Percentiles rank a stretch among this genome's conserved stretches.
These are phyloP conservation scores for Drosophila seguyi DNA, from an alignment of 1,140 invertebrate species.

Conservation along the genomic window DNA sequence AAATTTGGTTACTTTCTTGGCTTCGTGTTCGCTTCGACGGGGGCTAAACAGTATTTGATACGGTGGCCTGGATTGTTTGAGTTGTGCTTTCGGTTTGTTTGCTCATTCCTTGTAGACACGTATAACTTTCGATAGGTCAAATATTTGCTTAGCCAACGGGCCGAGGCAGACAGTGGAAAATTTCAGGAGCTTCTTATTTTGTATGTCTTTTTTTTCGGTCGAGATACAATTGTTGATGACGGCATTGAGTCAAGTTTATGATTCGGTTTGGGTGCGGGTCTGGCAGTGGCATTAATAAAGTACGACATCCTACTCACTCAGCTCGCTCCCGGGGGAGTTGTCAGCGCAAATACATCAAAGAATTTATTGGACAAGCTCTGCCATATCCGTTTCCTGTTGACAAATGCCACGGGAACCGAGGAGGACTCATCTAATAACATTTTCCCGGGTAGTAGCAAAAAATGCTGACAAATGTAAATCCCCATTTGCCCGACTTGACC, in stretches of 20 bases:
- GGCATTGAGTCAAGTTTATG: slow-evolving; percentile 48
- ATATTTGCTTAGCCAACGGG: slow-evolving; percentile 40
- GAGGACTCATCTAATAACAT: slow-evolving; percentile 37
- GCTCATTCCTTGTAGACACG: slow-evolving; percentile 37
- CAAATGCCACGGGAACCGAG: slow-evolving; percentile 34
- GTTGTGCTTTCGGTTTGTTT: slow-evolving; percentile 30
- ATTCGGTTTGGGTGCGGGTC: slow-evolving; percentile 21
- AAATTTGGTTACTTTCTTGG: slow-evolving; percentile 29
- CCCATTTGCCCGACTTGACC: slow-evolving; percentile 25
- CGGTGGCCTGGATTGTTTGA: slow-evolving; percentile 39
- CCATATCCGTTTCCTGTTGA: slow-evolving; percentile 52
- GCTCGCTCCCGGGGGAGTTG: slow-evolving; percentile 32
- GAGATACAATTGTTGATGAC: slow-evolving; percentile 47
- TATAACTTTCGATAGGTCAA: slow-evolving; percentile 43
- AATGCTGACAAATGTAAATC: slow-evolving; percentile 49
- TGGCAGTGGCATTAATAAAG: slow-evolving; percentile 35
- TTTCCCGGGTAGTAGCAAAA: slow-evolving; percentile 21
- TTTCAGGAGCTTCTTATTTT: slow-evolving; percentile 18
- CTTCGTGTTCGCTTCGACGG: background rate
- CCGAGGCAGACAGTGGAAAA: slow-evolving; percentile 13
- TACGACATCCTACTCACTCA: slow-evolving; percentile 15
- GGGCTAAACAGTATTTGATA: slow-evolving; percentile 38
- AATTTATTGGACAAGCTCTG: slow-evolving; percentile 54
- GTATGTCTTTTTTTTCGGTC: slow-evolving; percentile 37
- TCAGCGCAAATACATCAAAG: slow-evolving; percentile 54